Base-by-base conservation (phyloP, 2,888 invertebrate genomes). In the Chrysomela aeneicollis region DNA sequence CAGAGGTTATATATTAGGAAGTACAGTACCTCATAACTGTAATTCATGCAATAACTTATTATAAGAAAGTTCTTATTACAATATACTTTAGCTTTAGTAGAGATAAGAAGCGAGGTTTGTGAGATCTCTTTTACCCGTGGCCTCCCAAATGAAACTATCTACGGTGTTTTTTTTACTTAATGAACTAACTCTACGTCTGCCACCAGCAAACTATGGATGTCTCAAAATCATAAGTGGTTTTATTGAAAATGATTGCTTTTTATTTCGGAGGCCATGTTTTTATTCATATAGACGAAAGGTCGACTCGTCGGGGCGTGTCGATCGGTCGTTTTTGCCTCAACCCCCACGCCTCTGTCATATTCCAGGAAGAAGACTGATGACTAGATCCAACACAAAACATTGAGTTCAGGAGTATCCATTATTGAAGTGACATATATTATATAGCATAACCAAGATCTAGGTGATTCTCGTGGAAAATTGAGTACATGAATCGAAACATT, bases 21-120 rank as follows among this genome's bases (percentile, higher is more conserved):
- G 80, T 83, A 80, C 83, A 84, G 84, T 83, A 84, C 83, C 84
- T 84, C 83, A 82, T 81, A 83, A 84, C 82, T 84, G 83, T 84
- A 84, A 83, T 83, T 83, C 83, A 84, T 84, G 84, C 84, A 84
- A 84, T 84, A 84, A 84, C 82, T 83, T 83, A 84, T 80, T 82
- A 82, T 82, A 82, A 82, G 82, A 81, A 82, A 82, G 79, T 82
- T 82, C 81, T 82, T 81, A 82, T 82, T 82, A 82, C 82, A 82
- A 81, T 82, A 81, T 82, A 81, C 79, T 78, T 79, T 82, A 82
- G 82, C 82, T 82, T 82, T 83, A 83, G 82, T 76, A 76, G 74
- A 71, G 80, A 79, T 82, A 82, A 82, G 81, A 81, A 80, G 80
- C 80, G 80, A 82, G 81, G 81, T 81, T 81, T 79, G 78, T 81